Evolutionary conservation across 2,888 invertebrate genomes (phyloP).

Genomic region (Pardosa pseudoannulata): DNA sequence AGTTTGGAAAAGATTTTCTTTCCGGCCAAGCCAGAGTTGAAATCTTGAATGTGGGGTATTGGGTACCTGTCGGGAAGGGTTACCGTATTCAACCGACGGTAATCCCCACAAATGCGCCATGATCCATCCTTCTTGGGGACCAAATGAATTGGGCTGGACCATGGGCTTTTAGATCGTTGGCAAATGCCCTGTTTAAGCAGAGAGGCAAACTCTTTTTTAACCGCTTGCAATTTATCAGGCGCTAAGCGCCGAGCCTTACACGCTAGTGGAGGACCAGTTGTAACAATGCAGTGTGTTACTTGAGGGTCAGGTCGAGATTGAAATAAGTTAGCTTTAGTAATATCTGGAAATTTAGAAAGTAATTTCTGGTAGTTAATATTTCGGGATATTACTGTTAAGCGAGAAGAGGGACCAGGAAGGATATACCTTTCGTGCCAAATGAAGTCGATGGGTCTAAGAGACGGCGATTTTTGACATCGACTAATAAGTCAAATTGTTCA

Average conservation of each 20-base stretch:
- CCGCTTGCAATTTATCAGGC: conserved; percentile 6
- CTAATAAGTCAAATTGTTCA: conserved; percentile 7
- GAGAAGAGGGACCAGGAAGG: too few species aligned
- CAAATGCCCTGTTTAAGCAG: conserved; percentile 24
- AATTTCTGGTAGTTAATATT: background rate
- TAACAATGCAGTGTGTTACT: conserved; percentile 3
- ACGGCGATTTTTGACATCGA: background rate
- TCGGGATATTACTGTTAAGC: background rate
- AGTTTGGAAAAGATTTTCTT: background rate
- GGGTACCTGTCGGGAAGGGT: background rate
- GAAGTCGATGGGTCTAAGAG: background rate
- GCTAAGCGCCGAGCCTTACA: background rate
- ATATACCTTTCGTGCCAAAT: background rate
- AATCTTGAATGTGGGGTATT: background rate
- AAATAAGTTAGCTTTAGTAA: background rate
- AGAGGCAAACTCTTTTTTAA: conserved; percentile 15
- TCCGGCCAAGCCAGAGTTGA: background rate
- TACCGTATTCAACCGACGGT: conserved; percentile 16
- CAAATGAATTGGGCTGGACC: conserved; percentile 31
- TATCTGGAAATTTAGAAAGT: background rate
- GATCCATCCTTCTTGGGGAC: conserved; percentile 38
- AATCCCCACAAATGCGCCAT: conserved; percentile 35
- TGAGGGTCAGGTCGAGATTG: background rate
- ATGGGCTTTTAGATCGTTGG: conserved; percentile 26
- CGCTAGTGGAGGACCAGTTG: conserved; percentile 19